Evolutionary conservation across 2,113 vertebrate genomes (phyloP).

Genomic region (Hemichromis elongatus): DNA sequence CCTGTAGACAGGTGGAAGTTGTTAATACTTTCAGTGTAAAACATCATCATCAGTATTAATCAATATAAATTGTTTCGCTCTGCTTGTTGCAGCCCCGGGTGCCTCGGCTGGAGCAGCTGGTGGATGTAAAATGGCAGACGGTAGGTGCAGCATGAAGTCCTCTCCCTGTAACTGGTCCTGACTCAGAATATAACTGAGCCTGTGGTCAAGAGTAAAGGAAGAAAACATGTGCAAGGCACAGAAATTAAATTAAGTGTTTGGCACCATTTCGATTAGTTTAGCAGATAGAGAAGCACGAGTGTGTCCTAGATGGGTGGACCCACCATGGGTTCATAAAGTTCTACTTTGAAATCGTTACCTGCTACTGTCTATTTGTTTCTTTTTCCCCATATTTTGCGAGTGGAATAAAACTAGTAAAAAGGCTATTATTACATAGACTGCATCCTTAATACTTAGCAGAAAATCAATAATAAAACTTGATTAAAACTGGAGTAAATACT

Average conservation of each 20-base stretch:
- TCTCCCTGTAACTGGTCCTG: background rate
- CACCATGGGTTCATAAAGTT: background rate
- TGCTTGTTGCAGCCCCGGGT: background rate
- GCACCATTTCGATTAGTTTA: background rate
- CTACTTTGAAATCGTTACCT: background rate
- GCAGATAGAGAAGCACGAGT: background rate
- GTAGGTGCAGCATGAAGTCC: background rate
- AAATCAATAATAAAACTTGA: background rate
- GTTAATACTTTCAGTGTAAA: background rate
- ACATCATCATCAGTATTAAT: background rate
- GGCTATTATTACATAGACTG: background rate
- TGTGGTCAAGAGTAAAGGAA: background rate
- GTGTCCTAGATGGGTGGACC: background rate
- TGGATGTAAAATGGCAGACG: background rate
- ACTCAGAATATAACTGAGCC: background rate
- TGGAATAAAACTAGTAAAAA: background rate
- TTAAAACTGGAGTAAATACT: background rate
- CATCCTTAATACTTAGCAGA: background rate
- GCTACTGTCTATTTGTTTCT: background rate
- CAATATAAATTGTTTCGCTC: background rate
- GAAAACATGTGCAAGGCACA: background rate
- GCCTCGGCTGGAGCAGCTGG: background rate
- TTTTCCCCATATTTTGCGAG: background rate
- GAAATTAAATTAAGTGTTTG: background rate
- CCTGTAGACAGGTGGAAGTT: background rate